Evolutionary conservation across 2,113 vertebrate species (phyloP).

Genomic region (Elaphurus davidianus): DNA sequence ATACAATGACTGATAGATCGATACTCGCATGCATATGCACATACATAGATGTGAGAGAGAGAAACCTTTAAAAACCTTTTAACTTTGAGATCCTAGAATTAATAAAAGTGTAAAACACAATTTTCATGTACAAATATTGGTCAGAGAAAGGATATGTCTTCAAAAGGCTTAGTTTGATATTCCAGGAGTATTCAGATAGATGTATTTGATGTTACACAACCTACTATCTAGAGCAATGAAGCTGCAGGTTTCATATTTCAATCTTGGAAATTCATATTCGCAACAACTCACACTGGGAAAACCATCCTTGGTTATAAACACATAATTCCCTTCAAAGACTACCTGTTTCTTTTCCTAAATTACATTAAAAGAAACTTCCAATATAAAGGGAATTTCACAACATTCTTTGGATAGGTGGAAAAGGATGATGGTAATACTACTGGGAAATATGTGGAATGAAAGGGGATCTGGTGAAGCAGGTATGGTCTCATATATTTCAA

Average conservation of each 20-base stretch:
- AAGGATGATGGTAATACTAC: neutral
- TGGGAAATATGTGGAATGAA: neutral
- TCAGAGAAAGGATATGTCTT: neutral
- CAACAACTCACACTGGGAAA: slow-evolving; percentile 45
- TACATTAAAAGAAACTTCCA: slow-evolving; percentile 25
- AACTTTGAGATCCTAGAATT: neutral
- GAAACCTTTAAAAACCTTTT: neutral
- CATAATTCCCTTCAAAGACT: slow-evolving; percentile 26
- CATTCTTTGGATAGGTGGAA: neutral
- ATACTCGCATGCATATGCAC: neutral
- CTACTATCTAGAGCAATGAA: slow-evolving; percentile 13
- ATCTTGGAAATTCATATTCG: slow-evolving; percentile 39
- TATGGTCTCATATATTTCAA: neutral
- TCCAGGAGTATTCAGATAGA: slow-evolving; percentile 24
- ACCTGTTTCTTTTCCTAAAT: slow-evolving; percentile 24
- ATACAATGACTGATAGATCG: neutral
- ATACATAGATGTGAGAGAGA: neutral
- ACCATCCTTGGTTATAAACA: neutral
- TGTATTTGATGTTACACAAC: slow-evolving; percentile 20
- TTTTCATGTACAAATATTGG: neutral
- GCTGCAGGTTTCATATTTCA: slow-evolving; percentile 43
- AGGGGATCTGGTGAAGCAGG: neutral
- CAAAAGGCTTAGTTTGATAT: slow-evolving; percentile 34
- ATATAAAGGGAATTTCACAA: slow-evolving; percentile 1
- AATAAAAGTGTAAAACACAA: slow-evolving; percentile 15